Percentiles rank a stretch among this genome's conserved stretches.
phyloP scores from a whole-genome alignment of 2,888 invertebrate genomes.

The Agrochola macilenta region DNA sequence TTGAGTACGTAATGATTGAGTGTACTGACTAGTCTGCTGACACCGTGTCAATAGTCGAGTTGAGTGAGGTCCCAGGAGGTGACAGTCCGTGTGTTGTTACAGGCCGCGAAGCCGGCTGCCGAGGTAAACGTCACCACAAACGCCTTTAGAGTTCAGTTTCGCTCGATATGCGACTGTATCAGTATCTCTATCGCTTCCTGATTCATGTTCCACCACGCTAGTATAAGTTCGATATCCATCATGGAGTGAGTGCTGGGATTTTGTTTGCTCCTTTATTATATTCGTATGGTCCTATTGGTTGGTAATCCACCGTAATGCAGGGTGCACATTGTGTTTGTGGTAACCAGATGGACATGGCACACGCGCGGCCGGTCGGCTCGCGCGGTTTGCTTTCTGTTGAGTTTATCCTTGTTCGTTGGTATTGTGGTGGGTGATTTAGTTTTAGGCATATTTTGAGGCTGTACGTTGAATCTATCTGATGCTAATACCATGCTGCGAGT shows the following conservation, averaged over 20 bases:
- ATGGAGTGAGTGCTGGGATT: constrained; percentile 89
- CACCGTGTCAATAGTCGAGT: constrained; percentile 36
- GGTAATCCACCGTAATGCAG: constrained; percentile 85
- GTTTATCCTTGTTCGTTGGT: constrained; percentile 84
- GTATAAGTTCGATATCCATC: constrained; percentile 84
- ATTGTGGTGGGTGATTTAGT: constrained; percentile 86
- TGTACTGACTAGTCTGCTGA: constrained; percentile 44
- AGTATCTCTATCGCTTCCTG: constrained; percentile 89
- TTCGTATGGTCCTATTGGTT: constrained; percentile 84
- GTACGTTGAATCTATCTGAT: constrained; percentile 80
- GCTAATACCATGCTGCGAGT: constrained; percentile 87
- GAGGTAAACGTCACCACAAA: constrained; percentile 89
- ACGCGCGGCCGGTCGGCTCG: constrained; percentile 73
- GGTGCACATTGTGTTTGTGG: constrained; percentile 88
- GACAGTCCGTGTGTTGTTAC: constrained; percentile 91
- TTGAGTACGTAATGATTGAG: constrained; percentile 31
- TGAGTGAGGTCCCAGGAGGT: constrained; percentile 78
- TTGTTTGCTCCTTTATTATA: constrained; percentile 87
- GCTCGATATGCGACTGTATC: constrained; percentile 80
- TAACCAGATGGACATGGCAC: constrained; percentile 80
- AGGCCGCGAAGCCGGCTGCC: constrained; percentile 93
- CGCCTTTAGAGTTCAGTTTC: constrained; percentile 78
- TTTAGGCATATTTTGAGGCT: constrained; percentile 84
- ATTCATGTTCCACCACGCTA: constrained; percentile 87
- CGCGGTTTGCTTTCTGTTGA: constrained; percentile 83